Base-by-base conservation (phyloP, 1,140 invertebrate genomes). In the Bicyclus anynana region DNA sequence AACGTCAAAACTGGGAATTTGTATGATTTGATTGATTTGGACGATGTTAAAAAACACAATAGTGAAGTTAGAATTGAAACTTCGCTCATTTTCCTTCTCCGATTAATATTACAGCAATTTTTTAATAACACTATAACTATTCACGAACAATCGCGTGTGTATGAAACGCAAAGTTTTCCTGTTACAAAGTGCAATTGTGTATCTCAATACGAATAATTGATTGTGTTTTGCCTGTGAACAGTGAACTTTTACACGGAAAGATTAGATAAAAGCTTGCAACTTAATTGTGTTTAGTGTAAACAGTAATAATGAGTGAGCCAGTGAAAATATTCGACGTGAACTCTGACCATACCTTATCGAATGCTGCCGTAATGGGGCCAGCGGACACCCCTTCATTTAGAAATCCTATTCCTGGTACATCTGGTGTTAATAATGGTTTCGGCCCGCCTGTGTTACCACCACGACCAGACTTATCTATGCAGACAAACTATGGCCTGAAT, bases 401-500 rank as follows among this genome's bases (percentile, higher is more conserved):
- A 53, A 74, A 81, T 42, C 59, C 77, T 1, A 63, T 77, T 23
- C 72, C 80, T 7, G 67, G 76, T 4, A 69, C 72, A 2, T 79
- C 80, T 5, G 66, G 54, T 12, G 48, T 46, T 5, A 38, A 27
- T 48, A 52, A 47, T 16, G 38, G 13, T 21, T 44, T 71, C 14
- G 65, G 65, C 10, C 68, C 77, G 2, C 84, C 84, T 14, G 50
- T 62, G 10, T 58, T 84, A 26, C 84, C 84, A 5, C 84, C 82
- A 0, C 67, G 81, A 37, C 77, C 77, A n/a, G 80, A 86, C 40
- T 53, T 74, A 37, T 54, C 51, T 47, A 42, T 68, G 47, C 65
- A 70, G 10, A 62, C 67, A 16, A 74, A 57, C 59, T 74, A 72
- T 57, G 69, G 70, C 21, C 72, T 81, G 69, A 75, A 71, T 29